Base-by-base conservation (phyloP, 2,797 vertebrate species). In the Xenops minutus region DNA sequence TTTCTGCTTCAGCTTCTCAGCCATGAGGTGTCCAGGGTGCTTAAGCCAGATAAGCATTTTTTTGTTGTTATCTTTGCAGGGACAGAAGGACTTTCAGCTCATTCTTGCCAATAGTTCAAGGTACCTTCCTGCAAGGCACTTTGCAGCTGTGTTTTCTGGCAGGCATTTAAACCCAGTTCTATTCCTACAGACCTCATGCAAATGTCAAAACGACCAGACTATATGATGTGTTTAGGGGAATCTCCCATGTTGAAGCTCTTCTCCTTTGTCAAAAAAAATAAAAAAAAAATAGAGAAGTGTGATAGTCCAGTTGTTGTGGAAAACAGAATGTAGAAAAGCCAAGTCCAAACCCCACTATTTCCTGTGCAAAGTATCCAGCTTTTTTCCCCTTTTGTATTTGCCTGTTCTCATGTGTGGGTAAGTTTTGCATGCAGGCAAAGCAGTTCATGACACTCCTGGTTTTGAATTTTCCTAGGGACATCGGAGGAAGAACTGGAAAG, bases 401-500 rank as follows among this genome's bases (percentile, higher is more conserved):
- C 26, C n/a, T 54, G 5, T 66, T 71, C 12, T 74, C 23, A 4
- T 4, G 3, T 16, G 30, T 66, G 41, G 29, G 30, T 79, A 54
- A 58, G 55, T 14, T 59, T 41, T 59, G 52, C 46, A 52, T 64
- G 32, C 55, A 85, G n/a, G 18, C 43, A 72, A 63, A 86, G 36
- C 41, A 88, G 55, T 44, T 80, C 7, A 14, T 8, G 5, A 46
- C 18, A 30, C 79, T 62, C 22, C 9, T 84, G 24, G 0, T 52
- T 51, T 86, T 58, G 12, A 71, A 61, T 89, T 89, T 95, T 95
- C 51, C 89, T 94, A 99, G 99, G 99, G 99, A 23, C 99, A 99
- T 61, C 97, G 98, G 84, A 98, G 99, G 85, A 99, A 99, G 97
- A 99, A 99, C 97, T 99, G 99, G 99, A 99, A 99, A 97, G 99